Evolutionary conservation across 2,797 vertebrate genomes (phyloP).

Genomic region (Leuciscus waleckii): DNA sequence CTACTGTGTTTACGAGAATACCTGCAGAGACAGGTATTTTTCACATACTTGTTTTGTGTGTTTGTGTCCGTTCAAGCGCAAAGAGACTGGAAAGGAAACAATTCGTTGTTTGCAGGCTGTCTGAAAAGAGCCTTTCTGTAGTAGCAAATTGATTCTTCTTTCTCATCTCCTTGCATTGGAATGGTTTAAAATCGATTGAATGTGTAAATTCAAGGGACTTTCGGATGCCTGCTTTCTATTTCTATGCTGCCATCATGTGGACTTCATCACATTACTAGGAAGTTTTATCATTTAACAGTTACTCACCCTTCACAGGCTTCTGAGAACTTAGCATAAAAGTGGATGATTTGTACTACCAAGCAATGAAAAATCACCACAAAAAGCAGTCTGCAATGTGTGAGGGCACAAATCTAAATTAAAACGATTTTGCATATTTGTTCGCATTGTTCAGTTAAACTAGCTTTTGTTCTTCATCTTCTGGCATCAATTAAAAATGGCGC

Average conservation of each 20-base stretch:
- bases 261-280: background rate
- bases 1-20: too few relatives aligned
- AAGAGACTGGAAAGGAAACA: too few relatives aligned
- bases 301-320: background rate
- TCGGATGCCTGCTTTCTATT: background rate
- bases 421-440: background rate
- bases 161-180: too few relatives aligned
- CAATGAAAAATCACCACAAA: background rate
- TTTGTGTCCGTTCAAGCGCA: too few relatives aligned
- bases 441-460: background rate
- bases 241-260: conserved; percentile 26
- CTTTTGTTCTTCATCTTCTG: background rate
- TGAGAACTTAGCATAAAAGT: background rate
- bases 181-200: too few relatives aligned
- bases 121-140: too few relatives aligned
- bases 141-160: too few relatives aligned
- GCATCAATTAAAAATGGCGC: background rate
- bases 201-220: too few relatives aligned
- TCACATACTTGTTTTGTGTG: too few relatives aligned
- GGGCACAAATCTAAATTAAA: background rate
- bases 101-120: too few relatives aligned
- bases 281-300: background rate
- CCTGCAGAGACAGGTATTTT: too few relatives aligned
- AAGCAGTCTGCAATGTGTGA: too few relatives aligned
- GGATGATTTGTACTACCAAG: background rate